Conservation (phyloP, 2,888 invertebrate species). For the Agrochola lota region DNA sequence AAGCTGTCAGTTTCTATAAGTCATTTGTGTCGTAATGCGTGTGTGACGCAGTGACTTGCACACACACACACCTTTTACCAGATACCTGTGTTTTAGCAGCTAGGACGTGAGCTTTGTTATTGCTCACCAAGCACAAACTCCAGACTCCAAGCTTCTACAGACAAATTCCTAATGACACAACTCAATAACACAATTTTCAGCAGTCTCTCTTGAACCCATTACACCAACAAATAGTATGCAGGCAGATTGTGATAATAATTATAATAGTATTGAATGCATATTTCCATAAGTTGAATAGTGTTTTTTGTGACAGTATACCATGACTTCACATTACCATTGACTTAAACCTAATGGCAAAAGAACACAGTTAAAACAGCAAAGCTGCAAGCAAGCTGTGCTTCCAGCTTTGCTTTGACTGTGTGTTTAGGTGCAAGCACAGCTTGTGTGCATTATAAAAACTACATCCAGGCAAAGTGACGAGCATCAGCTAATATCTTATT, state of each 20-base stretch:
- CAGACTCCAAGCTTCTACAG: neutral
- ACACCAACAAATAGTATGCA: neutral
- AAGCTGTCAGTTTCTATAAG: too few relatives aligned
- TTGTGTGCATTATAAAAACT: neutral
- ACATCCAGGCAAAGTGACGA: neutral
- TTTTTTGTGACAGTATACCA: neutral
- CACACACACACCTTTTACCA: neutral
- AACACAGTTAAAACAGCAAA: neutral
- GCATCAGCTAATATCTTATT: neutral
- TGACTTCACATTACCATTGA: neutral
- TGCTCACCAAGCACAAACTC: neutral
- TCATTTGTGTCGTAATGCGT: neutral
- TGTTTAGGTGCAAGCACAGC: neutral
- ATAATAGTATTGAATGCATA: neutral
- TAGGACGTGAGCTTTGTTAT: neutral
- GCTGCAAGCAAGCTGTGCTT: neutral
- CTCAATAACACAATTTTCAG: neutral
- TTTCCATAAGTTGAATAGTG: neutral
- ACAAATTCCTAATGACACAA: neutral
- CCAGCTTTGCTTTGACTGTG: too few relatives aligned
- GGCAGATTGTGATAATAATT: neutral
- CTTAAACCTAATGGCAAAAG: neutral
- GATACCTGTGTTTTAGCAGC: neutral
- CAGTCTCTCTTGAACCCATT: neutral
- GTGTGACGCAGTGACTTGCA: neutral